These are phyloP conservation scores for Philaenus spumarius DNA, from an alignment of 1,140 invertebrate species.

Conservation along the genomic window DNA sequence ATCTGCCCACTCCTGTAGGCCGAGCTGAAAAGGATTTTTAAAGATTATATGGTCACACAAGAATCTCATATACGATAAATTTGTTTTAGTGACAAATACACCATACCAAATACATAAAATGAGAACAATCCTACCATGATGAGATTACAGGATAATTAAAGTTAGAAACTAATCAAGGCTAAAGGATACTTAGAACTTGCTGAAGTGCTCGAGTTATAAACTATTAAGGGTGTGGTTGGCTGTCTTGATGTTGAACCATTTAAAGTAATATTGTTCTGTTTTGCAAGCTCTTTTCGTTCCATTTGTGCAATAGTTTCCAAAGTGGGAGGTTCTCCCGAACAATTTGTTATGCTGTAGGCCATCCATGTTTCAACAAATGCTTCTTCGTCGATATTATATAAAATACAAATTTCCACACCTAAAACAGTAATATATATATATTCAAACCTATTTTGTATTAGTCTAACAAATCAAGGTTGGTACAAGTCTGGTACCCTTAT, in stretches of 20 bases:
- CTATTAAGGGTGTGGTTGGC: not conserved
- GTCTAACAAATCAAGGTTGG: too few relatives aligned
- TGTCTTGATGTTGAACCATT: not conserved
- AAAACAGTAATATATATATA: too few relatives aligned
- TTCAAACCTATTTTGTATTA: too few relatives aligned
- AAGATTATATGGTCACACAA: too few relatives aligned
- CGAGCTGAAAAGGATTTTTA: too few relatives aligned
- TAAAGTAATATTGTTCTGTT: constrained; percentile 22
- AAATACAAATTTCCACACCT: constrained; percentile 50
- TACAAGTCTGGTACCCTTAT: too few relatives aligned
- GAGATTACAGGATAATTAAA: not conserved
- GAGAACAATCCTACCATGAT: too few relatives aligned
- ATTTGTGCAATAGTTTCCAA: constrained; percentile 48
- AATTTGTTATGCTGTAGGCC: constrained; percentile 53
- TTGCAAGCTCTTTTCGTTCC: constrained; percentile 53
- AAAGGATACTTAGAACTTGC: constrained; percentile 9
- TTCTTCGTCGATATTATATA: constrained; percentile 52
- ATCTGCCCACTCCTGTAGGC: too few relatives aligned
- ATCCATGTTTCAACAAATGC: constrained; percentile 57
- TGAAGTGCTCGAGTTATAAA: not conserved
- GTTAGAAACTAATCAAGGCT: too few relatives aligned
- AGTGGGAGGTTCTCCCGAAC: constrained; percentile 49
- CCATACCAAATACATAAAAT: too few relatives aligned
- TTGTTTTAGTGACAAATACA: too few relatives aligned
- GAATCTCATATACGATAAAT: too few relatives aligned